These are phyloP conservation scores for Tachuris rubrigastra DNA, from an alignment of 2,113 vertebrate genomes.

Conservation along the genomic window DNA sequence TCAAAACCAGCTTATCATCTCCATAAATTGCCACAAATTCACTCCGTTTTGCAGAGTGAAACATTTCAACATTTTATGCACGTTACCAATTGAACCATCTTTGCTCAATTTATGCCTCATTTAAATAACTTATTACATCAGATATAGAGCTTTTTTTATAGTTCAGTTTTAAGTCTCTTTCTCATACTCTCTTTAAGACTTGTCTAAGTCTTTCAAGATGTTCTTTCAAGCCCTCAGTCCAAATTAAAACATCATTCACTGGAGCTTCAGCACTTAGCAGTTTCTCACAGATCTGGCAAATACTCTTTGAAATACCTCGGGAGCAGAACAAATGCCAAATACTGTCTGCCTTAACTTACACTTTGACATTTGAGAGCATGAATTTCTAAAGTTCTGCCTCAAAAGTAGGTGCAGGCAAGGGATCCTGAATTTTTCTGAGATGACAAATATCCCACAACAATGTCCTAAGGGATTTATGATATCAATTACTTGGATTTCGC, in stretches of 20 bases:
- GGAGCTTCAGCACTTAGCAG: constrained; percentile 27
- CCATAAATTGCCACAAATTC: constrained; percentile 22
- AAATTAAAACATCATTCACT: constrained; percentile 69
- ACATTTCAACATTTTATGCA: constrained; percentile 39
- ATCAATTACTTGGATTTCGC: constrained; percentile 10
- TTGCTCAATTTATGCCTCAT: constrained; percentile 59
- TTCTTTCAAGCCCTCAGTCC: constrained; percentile 56
- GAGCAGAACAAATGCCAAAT: constrained; percentile 19
- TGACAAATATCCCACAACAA: not conserved
- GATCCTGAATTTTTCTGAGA: not conserved
- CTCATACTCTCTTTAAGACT: constrained; percentile 53
- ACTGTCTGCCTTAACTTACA: not conserved
- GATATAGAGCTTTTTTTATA: constrained; percentile 46
- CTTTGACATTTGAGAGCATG: not conserved
- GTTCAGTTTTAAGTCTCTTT: constrained; percentile 48
- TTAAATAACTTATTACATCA: constrained; percentile 68
- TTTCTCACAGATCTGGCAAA: constrained; percentile 54
- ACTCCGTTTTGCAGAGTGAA: not conserved
- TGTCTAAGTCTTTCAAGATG: constrained; percentile 66
- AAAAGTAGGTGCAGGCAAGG: not conserved
- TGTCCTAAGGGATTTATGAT: constrained; percentile 12
- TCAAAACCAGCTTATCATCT: constrained; percentile 38
- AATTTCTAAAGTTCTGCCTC: not conserved
- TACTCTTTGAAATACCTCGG: constrained; percentile 2
- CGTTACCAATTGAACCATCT: constrained; percentile 48